Evolutionary conservation across 1,140 invertebrate genomes (phyloP).

Genomic region (Mizuhopecten yessoensis): DNA sequence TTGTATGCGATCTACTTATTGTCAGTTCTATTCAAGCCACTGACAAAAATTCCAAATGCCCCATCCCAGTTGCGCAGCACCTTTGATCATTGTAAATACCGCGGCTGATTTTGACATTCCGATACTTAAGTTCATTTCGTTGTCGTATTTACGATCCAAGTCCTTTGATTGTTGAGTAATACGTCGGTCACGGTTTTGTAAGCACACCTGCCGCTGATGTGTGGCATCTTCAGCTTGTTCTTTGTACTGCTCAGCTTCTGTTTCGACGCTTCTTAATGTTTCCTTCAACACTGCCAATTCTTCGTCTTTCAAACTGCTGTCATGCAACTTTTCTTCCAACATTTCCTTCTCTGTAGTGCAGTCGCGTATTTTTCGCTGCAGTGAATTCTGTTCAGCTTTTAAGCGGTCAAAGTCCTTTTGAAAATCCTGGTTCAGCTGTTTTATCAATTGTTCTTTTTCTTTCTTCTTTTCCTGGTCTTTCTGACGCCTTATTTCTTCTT

Average conservation of each 20-base stretch:
- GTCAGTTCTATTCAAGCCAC: no score
- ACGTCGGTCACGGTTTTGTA: not conserved
- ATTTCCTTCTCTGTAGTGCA: not conserved
- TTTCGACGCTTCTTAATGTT: no score
- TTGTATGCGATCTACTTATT: no score
- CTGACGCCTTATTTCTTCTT: not conserved
- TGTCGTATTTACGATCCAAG: not conserved
- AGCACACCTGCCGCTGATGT: not conserved
- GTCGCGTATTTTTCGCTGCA: not conserved
- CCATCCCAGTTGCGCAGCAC: not conserved
- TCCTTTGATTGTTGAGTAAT: not conserved
- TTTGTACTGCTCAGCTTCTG: not conserved
- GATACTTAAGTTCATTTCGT: not conserved
- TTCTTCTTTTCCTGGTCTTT: slow-evolving; percentile 35
- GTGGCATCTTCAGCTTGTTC: not conserved
- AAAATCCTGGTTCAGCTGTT: not conserved
- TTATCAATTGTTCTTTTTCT: slow-evolving; percentile 14
- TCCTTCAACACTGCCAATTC: no score
- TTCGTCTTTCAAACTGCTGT: no score
- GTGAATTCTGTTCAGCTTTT: not conserved
- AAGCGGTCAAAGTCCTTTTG: not conserved
- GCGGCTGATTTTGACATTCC: not conserved
- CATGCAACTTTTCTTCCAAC: no score
- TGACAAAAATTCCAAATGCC: no score
- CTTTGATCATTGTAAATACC: not conserved